Conservation (phyloP, 2,797 vertebrate genomes). For the Psittacula derbiana region DNA sequence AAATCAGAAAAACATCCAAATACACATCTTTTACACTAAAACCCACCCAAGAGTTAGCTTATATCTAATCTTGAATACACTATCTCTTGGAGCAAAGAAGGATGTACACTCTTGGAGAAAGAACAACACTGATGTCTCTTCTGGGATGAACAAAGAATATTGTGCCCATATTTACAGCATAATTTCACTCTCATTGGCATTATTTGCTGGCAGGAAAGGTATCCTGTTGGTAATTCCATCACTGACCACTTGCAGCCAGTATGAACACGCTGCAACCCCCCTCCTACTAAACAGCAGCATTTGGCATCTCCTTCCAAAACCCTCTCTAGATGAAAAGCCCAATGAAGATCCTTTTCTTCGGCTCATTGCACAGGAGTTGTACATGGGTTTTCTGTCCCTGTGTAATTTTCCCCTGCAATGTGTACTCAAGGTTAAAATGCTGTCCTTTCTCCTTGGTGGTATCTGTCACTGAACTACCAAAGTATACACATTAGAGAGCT, state of each 20-base stretch:
- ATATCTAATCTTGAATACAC: background rate
- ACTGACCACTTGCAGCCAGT: background rate
- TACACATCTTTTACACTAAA: background rate
- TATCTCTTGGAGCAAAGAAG: background rate
- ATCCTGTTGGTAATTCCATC: background rate
- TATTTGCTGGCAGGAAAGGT: background rate
- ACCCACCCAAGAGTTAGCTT: background rate
- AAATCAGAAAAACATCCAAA: background rate
- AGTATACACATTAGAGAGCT: background rate
- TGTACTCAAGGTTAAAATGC: conserved; percentile 39
- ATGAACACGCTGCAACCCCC: background rate
- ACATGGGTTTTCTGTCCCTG: background rate
- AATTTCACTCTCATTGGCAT: background rate
- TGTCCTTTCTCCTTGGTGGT: conserved; percentile 18
- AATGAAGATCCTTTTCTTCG: background rate
- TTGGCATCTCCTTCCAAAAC: background rate
- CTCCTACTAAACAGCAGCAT: background rate
- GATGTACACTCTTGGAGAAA: background rate
- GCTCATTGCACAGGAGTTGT: conserved; percentile 33
- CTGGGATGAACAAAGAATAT: background rate
- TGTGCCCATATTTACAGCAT: background rate
- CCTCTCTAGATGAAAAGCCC: conserved; percentile 3
- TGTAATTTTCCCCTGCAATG: conserved; percentile 17
- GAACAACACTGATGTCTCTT: background rate
- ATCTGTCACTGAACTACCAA: conserved; percentile 50